A percentile compares a stretch with the other conserved stretches of the same genome.
Conservation (phyloP, 2,113 vertebrate species). For the Elaphurus davidianus region DNA sequence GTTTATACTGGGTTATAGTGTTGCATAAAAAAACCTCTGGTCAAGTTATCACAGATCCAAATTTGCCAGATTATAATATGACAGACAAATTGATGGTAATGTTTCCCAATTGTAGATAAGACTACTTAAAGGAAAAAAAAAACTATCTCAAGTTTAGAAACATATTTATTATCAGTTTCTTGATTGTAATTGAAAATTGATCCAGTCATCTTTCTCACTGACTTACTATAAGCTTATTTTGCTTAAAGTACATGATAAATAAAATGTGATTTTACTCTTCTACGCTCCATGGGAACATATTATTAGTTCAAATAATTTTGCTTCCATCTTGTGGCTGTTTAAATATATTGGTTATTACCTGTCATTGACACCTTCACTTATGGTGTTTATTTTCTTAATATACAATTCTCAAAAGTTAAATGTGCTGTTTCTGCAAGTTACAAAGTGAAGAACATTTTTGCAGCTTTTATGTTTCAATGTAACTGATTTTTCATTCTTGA, state of each 20-base stretch:
- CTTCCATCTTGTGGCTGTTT: not conserved
- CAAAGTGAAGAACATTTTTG: not conserved
- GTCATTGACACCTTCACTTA: not conserved
- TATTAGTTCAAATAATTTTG: not conserved
- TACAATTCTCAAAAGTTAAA: not conserved
- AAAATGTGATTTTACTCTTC: not conserved
- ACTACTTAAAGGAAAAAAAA: not conserved
- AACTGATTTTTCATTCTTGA: not conserved
- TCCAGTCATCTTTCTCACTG: not conserved
- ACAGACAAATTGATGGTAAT: not conserved
- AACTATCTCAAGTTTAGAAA: not conserved
- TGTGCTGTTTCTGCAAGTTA: not conserved
- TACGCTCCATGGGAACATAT: not conserved
- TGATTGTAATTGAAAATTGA: not conserved
- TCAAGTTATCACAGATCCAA: not conserved
- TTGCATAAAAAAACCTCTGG: not conserved
- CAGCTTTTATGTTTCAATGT: not conserved
- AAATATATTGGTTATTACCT: not conserved
- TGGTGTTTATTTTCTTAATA: not conserved
- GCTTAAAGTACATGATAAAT: not conserved
- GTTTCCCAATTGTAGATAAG: not conserved
- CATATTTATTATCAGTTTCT: not conserved
- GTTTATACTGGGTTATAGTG: not conserved
- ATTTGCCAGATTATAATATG: not conserved
- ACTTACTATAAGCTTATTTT: not conserved